Base-by-base conservation (phyloP, 2,113 vertebrate species). In the Chelonoidis abingdonii region DNA sequence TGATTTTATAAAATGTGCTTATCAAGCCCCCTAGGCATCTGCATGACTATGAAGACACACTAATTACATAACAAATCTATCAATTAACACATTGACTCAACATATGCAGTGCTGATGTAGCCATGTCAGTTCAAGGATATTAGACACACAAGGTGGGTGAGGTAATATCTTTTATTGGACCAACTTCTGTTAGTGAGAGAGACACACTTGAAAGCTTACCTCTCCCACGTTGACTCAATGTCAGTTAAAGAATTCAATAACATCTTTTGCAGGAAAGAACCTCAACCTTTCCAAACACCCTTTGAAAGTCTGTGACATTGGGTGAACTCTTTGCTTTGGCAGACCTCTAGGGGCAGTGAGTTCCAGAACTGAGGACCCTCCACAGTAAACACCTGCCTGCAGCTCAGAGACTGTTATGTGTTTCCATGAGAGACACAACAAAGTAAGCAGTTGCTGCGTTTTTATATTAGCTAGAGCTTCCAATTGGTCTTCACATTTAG, bases 401-500 rank as follows among this genome's bases (percentile, higher is more conserved):
- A n/a, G 25, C 65, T 52, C 50, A 54, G 44, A 50, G 9, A 47
- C 29, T 35, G 21, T 97, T 97, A 96, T 94, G 93, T 96, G 92
- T 54, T 87, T 95, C 89, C 89, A 24, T 44, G 91, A 94, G 93
- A 86, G 84, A 84, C 83, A 88, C 81, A 88, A 91, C 90, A 94
- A 95, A 97, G 94, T 54, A 93, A 76, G 95, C 94, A 97, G 95
- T 95, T 97, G 95, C 94, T 54, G 13, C 57, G 25, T 16, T 2
- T n/a, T 47, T 95, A 11, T 87, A 94, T 94, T 91, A 91, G 87
- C 89, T 94, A 89, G 88, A 97, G 88, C 24, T 95, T 95, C 86
- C 95, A 97, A 96, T 83, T 79, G 8, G 65, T 94, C 81, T 86
- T 94, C 27, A 79, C 57, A 84, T 87, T 76, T 76, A 91, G 57